Conservation (phyloP, 2,797 vertebrate genomes). For the Channa striata region DNA sequence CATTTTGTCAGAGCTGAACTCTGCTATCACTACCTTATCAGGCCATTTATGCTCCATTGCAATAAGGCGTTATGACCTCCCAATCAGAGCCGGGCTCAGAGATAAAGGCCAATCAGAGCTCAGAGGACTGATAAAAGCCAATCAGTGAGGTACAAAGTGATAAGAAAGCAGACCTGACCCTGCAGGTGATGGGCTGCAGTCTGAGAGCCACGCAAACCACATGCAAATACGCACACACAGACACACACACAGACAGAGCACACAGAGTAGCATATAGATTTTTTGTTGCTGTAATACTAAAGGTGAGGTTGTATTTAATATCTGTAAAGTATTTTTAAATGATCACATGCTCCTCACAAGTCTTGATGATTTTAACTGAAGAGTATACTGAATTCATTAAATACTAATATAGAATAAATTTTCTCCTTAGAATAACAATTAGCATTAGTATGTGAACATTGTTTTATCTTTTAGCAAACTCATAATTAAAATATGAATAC, state of each 20-base stretch:
- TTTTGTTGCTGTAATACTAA: background rate
- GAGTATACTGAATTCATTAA: no score
- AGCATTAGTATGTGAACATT: background rate
- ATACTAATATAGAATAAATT: background rate
- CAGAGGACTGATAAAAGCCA: slow-evolving; percentile 70
- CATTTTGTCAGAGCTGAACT: slow-evolving; percentile 43
- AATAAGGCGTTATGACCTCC: slow-evolving; percentile 59
- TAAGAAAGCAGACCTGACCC: slow-evolving; percentile 66
- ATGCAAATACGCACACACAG: slow-evolving; percentile 37
- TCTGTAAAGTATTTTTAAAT: background rate
- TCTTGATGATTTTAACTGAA: background rate
- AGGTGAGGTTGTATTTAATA: slow-evolving; percentile 17
- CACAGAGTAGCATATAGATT: background rate
- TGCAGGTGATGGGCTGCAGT: slow-evolving; percentile 62
- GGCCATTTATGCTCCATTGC: slow-evolving; percentile 62
- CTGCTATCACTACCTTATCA: slow-evolving; percentile 61
- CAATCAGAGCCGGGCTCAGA: slow-evolving; percentile 58
- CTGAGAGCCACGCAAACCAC: slow-evolving; percentile 48
- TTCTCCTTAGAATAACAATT: background rate
- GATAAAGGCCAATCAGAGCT: slow-evolving; percentile 77
- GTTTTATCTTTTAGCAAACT: background rate
- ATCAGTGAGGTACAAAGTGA: slow-evolving; percentile 66
- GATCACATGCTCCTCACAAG: background rate
- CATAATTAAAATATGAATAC: background rate
- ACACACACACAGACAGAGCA: slow-evolving; percentile 29